Percentiles rank a stretch among this genome's conserved stretches.
Evolutionary conservation across 2,113 vertebrate genomes (phyloP).

Genomic region (Clarias macrocephalus): DNA sequence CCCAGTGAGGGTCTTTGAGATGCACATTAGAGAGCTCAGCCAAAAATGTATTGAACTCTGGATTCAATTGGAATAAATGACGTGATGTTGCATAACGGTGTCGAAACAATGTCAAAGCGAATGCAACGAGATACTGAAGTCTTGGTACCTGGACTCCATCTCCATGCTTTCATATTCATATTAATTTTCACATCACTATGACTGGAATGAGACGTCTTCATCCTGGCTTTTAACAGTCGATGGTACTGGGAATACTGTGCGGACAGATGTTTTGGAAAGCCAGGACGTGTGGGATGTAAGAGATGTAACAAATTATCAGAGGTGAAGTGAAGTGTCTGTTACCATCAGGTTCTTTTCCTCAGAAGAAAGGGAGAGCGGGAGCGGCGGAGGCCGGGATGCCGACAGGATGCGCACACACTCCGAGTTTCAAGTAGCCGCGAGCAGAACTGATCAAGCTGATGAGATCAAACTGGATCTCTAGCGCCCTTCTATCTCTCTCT

Average conservation of each 20-base stretch:
- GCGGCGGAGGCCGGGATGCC: not conserved
- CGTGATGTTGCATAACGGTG: too few species aligned
- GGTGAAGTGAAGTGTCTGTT: not conserved
- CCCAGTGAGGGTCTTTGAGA: too few species aligned
- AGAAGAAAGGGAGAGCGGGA: not conserved
- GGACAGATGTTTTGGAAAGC: not conserved
- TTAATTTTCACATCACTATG: not conserved
- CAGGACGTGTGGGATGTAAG: not conserved
- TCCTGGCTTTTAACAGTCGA: not conserved
- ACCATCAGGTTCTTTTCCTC: not conserved
- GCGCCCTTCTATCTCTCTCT: slow-evolving; percentile 49
- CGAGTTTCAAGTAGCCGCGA: slow-evolving; percentile 48
- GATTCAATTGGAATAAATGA: too few species aligned
- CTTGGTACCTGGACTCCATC: not conserved
- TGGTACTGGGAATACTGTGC: not conserved
- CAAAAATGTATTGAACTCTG: too few species aligned
- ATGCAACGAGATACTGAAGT: too few species aligned
- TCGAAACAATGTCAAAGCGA: too few species aligned
- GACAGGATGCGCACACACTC: not conserved
- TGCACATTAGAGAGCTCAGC: too few species aligned
- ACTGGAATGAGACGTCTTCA: not conserved
- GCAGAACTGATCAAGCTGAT: slow-evolving; percentile 55
- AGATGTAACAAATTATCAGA: not conserved
- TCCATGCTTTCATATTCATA: too few species aligned
- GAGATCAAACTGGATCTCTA: slow-evolving; percentile 66